These are phyloP conservation scores for Heliconius ethilla DNA, from an alignment of 2,888 invertebrate species.

Conservation along the genomic window DNA sequence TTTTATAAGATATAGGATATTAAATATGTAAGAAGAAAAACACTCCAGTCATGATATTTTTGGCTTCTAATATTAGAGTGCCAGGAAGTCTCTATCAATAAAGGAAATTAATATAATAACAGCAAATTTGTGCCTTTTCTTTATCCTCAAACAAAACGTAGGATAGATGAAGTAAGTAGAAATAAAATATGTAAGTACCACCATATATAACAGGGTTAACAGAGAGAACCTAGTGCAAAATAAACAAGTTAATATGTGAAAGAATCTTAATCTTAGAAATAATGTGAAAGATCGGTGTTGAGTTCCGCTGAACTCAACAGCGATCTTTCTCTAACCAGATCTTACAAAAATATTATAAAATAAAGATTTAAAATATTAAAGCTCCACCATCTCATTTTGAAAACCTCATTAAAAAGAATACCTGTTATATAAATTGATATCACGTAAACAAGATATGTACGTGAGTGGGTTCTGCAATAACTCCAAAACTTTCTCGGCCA, in stretches of 20 bases:
- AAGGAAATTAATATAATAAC: constrained; percentile 11
- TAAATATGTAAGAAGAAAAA: constrained; percentile 1
- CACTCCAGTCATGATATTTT: background rate
- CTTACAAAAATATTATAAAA: too few relatives aligned
- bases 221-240: too few relatives aligned
- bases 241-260: too few relatives aligned
- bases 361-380: background rate
- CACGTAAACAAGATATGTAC: constrained; percentile 47
- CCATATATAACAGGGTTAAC: too few relatives aligned
- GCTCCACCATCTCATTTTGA: background rate
- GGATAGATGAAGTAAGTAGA: background rate
- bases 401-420: background rate
- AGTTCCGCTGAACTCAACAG: too few relatives aligned
- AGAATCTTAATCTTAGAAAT: too few relatives aligned
- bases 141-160: background rate
- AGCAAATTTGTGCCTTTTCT: background rate
- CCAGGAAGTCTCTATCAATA: constrained; percentile 3
- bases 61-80: background rate
- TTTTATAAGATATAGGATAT: too few relatives aligned
- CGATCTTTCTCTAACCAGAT: too few relatives aligned
- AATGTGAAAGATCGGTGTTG: too few relatives aligned
- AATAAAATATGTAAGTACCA: background rate
- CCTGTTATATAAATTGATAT: constrained; percentile 39
- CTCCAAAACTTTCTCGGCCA: constrained; percentile 39
- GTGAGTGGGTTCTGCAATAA: constrained; percentile 42